phyloP scores from a whole-genome alignment of 37 sponge, comb jelly and placozoan species.

The Agelas oroides region DNA sequence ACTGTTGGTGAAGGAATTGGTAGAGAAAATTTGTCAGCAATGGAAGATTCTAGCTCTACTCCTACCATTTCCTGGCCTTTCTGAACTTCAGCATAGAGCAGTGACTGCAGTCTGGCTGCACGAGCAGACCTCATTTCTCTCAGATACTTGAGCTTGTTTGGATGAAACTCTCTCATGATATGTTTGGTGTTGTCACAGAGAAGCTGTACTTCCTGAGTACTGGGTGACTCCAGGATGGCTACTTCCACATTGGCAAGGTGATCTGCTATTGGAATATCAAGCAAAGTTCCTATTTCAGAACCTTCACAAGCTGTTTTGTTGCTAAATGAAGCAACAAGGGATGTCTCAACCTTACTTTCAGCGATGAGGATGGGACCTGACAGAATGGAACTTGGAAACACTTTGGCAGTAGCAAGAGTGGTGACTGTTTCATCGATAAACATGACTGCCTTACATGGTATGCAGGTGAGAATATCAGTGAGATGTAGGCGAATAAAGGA shows the following conservation, averaged over 20 bases:
- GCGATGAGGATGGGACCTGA: neutral
- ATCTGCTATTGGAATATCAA: constrained; percentile 27
- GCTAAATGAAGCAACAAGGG: neutral
- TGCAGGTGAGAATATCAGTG: constrained; percentile 29
- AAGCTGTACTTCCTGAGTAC: neutral
- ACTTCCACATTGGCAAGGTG: constrained; percentile 10
- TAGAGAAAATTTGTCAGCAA: too few relatives aligned
- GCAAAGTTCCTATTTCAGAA: neutral
- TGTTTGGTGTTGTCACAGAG: too few relatives aligned
- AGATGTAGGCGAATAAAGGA: constrained; percentile 33
- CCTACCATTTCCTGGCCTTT: too few relatives aligned
- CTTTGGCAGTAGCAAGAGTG: neutral
- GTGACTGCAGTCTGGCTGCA: too few relatives aligned
- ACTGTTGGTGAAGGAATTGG: too few relatives aligned
- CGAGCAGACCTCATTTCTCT: too few relatives aligned
- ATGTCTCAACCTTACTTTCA: constrained; percentile 9
- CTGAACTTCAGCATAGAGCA: too few relatives aligned
- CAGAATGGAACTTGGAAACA: neutral
- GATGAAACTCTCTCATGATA: too few relatives aligned
- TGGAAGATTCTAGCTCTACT: too few relatives aligned
- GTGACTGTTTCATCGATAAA: neutral
- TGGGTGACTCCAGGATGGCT: neutral
- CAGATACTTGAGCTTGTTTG: too few relatives aligned
- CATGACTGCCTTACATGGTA: neutral
- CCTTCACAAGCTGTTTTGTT: too few relatives aligned